Conservation (phyloP, 2,797 vertebrate genomes). For the Erpetoichthys calabaricus region DNA sequence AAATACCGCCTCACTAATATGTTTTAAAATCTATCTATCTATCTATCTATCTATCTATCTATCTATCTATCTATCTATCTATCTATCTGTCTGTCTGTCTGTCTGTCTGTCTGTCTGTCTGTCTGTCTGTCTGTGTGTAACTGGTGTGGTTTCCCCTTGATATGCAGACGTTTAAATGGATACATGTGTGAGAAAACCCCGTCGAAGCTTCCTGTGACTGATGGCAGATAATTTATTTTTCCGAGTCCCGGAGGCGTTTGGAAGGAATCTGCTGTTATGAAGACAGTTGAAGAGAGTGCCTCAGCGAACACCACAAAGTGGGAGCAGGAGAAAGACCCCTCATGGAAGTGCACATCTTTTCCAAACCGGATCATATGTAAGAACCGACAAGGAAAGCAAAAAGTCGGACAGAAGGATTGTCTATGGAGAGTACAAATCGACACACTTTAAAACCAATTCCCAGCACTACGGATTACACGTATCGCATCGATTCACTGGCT, state of each 20-base stretch:
- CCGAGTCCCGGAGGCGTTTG: constrained; percentile 1
- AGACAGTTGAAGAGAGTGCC: constrained; percentile 3
- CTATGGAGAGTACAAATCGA: constrained; percentile 13
- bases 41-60: neutral
- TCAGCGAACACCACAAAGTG: constrained; percentile 9
- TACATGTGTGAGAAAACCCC: constrained; percentile 2
- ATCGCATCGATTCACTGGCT: too few species aligned
- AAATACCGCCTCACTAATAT: too few species aligned
- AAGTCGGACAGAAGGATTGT: neutral
- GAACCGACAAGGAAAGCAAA: neutral
- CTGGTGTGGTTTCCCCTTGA: neutral
- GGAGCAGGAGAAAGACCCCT: constrained; percentile 6
- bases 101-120: neutral
- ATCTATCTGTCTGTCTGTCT: neutral
- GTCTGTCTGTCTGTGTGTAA: neutral
- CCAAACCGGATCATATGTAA: neutral
- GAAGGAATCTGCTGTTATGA: neutral
- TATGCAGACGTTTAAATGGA: constrained; percentile 4
- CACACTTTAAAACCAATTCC: neutral
- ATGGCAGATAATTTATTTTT: constrained; percentile 7
- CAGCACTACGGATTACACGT: too few species aligned
- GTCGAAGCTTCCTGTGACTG: neutral
- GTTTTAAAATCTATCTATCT: too few species aligned
- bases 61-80: constrained; percentile 1
- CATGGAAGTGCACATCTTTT: constrained; percentile 16